These are phyloP conservation scores for Coilia nasus DNA, from an alignment of 2,797 vertebrate species.

Conservation along the genomic window DNA sequence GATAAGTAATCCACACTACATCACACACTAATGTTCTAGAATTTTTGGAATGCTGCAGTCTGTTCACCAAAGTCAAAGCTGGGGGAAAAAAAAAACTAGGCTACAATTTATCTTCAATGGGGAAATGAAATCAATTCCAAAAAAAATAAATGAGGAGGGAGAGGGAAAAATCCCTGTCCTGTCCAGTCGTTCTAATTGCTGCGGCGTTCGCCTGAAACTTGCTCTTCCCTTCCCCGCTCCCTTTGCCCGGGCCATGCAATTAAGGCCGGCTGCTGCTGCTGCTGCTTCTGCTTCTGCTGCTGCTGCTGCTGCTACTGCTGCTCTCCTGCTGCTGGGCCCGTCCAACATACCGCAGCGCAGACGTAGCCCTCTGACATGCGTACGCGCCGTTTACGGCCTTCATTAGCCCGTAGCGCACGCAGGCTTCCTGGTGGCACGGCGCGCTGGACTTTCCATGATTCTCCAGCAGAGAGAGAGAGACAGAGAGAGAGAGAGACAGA, in stretches of 20 bases:
- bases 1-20: constrained; percentile 15
- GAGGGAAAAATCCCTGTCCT: neutral
- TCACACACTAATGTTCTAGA: constrained; percentile 38
- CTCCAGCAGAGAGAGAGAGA: constrained; percentile 39
- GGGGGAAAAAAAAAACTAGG: neutral
- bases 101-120: constrained; percentile 1
- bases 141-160: neutral
- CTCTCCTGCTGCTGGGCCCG: constrained; percentile 35
- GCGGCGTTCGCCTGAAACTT: neutral
- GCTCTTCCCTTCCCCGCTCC: neutral
- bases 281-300: constrained; percentile 10
- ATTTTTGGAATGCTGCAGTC: constrained; percentile 31
- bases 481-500: constrained; percentile 43
- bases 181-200: neutral
- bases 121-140: constrained; percentile 1
- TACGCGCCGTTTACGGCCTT: constrained; percentile 63
- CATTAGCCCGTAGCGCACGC: constrained; percentile 61
- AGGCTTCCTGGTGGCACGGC: constrained; percentile 61
- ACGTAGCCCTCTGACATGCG: constrained; percentile 56
- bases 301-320: constrained; percentile 25
- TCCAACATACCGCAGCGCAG: constrained; percentile 46
- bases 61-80: neutral
- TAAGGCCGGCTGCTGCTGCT: neutral
- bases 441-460: constrained; percentile 72
- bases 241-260: neutral